Evolutionary conservation across 1,140 invertebrate species (phyloP).

Genomic region (Pteromalus puparum): DNA sequence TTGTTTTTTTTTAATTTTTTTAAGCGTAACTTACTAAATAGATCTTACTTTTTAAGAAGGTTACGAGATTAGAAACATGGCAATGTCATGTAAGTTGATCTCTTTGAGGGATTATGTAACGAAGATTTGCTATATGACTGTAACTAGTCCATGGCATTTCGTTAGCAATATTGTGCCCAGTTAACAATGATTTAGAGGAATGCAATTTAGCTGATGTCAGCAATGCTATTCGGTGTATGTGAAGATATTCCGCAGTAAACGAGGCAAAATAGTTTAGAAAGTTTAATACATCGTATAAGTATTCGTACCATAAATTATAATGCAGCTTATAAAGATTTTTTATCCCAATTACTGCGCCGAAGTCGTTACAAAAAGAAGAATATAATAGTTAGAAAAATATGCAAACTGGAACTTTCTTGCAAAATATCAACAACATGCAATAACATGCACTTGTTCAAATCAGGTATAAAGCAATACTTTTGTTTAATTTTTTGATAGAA

Average conservation of each 20-base stretch:
- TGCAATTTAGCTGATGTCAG: neutral
- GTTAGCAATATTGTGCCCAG: neutral
- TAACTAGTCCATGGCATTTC: neutral
- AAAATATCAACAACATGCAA: neutral
- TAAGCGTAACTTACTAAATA: no score
- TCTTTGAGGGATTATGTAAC: neutral
- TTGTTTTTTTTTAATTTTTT: no score
- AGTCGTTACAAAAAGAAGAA: conserved; percentile 8
- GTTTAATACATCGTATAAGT: neutral
- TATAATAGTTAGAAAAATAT: neutral
- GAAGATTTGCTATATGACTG: neutral
- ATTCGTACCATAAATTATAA: neutral
- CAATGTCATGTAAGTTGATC: neutral
- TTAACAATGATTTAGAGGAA: conserved; percentile 1
- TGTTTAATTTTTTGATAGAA: neutral
- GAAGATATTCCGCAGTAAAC: neutral
- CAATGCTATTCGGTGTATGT: no score
- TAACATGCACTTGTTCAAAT: neutral
- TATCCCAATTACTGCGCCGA: neutral
- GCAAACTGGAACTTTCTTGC: neutral
- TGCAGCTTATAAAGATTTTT: neutral
- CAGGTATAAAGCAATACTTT: neutral
- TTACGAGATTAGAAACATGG: neutral
- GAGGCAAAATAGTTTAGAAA: neutral
- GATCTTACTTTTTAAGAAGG: neutral